Evolutionary conservation across 1,140 invertebrate genomes (phyloP), one percentile per base, ranked within the genome.

Genomic region (Babylonia areolata): DNA sequence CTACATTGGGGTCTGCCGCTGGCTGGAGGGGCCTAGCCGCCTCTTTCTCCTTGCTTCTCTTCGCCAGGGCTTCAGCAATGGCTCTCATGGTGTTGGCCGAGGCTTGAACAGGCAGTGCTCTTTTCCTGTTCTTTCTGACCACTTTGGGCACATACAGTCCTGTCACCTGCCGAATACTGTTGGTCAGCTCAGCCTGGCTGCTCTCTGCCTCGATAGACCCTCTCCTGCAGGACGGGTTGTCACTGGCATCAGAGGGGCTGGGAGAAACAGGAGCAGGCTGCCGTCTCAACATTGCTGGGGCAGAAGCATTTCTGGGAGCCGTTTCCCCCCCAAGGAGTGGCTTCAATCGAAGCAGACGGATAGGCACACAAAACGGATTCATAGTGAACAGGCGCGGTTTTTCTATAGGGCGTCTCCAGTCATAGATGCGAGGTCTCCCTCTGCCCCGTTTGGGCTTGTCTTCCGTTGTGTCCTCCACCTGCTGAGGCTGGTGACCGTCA

Each of bases 351-450:
- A 90, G 78, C 0, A 90, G 83, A 17, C 81, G 79, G 12, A 90
- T 86, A 0, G 89, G 89, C 33, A 90, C 85, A 86, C 89, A 90
- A 46, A 88, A 88, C 5, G 89, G 89, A 54, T 90, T 90, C 69
- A 90, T 80, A 51, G 87, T 86, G 64, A 83, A 90, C 37, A 90
- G 80, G 79, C 69, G 75, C 5, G 89, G 89, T 37, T 90, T 90
- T 23, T 88, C 85, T 2, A 86, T 51, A 2, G 86, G 81, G 9
- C 40, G 9, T 20, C 82, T 35, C 82, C 82, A 81, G 42, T 71
- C 71, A 39, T 87, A 15, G 37, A 71, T 31, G 1, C 31, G n/a
- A 35, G n/a, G 77, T 17, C 58, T 35, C 15, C 75, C 75, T 15
- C 31, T 28, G 31, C 54, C 58, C 42, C 46, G 17, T 28, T 79